Conservation (phyloP, 2,113 vertebrate genomes). For the Pycnonotus jocosus region DNA sequence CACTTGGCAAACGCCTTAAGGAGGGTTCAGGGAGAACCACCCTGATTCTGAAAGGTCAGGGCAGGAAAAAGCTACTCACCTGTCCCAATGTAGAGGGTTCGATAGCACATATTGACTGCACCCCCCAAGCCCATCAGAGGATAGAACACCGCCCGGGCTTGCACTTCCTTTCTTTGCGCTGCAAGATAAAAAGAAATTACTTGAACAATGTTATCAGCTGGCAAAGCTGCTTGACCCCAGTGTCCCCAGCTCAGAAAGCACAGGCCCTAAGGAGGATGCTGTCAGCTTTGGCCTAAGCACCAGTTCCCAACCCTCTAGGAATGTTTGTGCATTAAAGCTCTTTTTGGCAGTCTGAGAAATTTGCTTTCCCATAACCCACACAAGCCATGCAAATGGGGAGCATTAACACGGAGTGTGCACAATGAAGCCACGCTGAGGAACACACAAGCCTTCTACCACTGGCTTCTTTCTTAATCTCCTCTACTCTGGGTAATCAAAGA, state of each 20-base stretch:
- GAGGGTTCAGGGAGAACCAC: not conserved
- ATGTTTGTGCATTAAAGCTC: not conserved
- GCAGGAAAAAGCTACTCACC: slow-evolving; percentile 71
- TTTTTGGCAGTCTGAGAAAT: not conserved
- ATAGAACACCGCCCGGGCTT: slow-evolving; percentile 92
- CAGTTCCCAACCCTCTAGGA: not conserved
- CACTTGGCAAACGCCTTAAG: not conserved
- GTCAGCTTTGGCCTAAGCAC: not conserved
- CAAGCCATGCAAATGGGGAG: not conserved
- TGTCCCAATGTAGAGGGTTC: slow-evolving; percentile 96
- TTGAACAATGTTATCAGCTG: slow-evolving; percentile 36
- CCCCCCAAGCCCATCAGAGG: slow-evolving; percentile 86
- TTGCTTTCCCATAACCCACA: not conserved
- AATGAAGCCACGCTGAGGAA: not conserved
- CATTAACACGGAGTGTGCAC: not conserved
- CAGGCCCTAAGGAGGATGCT: not conserved
- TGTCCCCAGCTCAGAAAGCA: not conserved
- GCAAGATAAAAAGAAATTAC: slow-evolving; percentile 38
- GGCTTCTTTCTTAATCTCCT: not conserved
- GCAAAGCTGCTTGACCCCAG: not conserved
- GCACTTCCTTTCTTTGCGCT: slow-evolving; percentile 87
- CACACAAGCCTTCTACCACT: not conserved
- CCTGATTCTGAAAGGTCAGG: not conserved
- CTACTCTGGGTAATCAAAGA: not conserved
- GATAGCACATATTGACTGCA: slow-evolving; percentile 93